Percentiles rank a stretch among this genome's conserved stretches.
Conservation (phyloP, 2,797 vertebrate species). For the Pangasius macronema region DNA sequence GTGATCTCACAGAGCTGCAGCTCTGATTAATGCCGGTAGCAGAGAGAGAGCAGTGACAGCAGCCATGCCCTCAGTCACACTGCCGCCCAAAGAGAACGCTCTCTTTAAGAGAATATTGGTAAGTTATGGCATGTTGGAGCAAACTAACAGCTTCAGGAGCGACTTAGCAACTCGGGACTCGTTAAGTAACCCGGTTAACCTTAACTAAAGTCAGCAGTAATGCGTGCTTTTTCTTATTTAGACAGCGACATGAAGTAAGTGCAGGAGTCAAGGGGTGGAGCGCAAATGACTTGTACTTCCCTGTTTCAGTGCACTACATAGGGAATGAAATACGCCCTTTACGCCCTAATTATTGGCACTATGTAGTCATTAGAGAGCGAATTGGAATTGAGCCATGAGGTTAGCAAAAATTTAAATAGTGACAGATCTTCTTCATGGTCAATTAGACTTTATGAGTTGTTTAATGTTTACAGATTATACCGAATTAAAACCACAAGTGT, state of each 20-base stretch:
- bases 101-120: conserved; percentile 98
- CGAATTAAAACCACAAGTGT: no score
- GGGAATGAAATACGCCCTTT: not conserved
- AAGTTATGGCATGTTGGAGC: conserved; percentile 64
- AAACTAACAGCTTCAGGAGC: not conserved
- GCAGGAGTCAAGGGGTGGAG: not conserved
- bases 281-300: not conserved
- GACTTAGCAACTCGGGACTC: no score
- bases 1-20: conserved; percentile 42
- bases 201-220: not conserved
- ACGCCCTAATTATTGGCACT: not conserved
- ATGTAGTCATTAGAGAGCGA: not conserved
- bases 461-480: not conserved
- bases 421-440: not conserved
- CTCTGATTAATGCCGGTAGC: conserved; percentile 49
- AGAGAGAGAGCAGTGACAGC: conserved; percentile 70
- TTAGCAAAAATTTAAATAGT: not conserved
- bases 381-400: not conserved
- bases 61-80: conserved; percentile 89
- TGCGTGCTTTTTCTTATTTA: not conserved
- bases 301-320: not conserved
- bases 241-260: not conserved
- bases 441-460: not conserved
- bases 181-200: not conserved
- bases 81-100: conserved; percentile 97